Percentiles rank a stretch among this genome's conserved stretches.
These are phyloP conservation scores for Chrysolina americana DNA, from an alignment of 2,888 invertebrate species.

Conservation along the genomic window DNA sequence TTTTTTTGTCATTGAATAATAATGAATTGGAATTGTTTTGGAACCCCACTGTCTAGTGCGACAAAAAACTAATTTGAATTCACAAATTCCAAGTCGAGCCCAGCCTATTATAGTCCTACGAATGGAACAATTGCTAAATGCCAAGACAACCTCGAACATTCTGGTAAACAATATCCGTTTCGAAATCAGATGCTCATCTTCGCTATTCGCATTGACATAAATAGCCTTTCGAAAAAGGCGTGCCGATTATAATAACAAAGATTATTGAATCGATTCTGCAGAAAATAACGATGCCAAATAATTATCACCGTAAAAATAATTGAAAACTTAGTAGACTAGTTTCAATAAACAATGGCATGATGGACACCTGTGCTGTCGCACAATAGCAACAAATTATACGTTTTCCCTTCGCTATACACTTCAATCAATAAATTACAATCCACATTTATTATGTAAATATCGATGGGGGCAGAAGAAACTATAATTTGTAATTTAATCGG, in stretches of 20 bases:
- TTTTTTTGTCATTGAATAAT: too few relatives aligned
- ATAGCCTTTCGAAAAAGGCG: slow-evolving; percentile 6
- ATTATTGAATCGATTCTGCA: background rate
- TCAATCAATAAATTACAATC: too few relatives aligned
- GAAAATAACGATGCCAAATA: background rate
- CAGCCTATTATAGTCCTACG: background rate
- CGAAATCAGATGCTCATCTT: slow-evolving; percentile 19
- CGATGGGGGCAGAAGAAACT: too few relatives aligned
- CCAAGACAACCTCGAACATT: slow-evolving; percentile 12
- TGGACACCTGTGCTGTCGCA: too few relatives aligned
- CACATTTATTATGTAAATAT: too few relatives aligned
- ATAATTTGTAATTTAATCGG: too few relatives aligned
- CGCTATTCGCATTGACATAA: slow-evolving; percentile 13
- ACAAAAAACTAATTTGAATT: too few relatives aligned
- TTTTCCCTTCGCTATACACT: too few relatives aligned
- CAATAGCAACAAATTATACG: too few relatives aligned
- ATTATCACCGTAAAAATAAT: background rate
- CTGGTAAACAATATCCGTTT: slow-evolving; percentile 10
- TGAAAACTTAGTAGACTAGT: background rate
- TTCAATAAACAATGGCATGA: too few relatives aligned
- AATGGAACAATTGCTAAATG: background rate
- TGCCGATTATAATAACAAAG: slow-evolving; percentile 9
- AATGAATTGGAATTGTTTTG: too few relatives aligned
- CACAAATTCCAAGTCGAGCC: background rate
- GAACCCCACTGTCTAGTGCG: too few relatives aligned